Percentiles rank a stretch among this genome's conserved stretches.
Conservation (phyloP, 2,797 vertebrate genomes). For the Clarias pachynema region DNA sequence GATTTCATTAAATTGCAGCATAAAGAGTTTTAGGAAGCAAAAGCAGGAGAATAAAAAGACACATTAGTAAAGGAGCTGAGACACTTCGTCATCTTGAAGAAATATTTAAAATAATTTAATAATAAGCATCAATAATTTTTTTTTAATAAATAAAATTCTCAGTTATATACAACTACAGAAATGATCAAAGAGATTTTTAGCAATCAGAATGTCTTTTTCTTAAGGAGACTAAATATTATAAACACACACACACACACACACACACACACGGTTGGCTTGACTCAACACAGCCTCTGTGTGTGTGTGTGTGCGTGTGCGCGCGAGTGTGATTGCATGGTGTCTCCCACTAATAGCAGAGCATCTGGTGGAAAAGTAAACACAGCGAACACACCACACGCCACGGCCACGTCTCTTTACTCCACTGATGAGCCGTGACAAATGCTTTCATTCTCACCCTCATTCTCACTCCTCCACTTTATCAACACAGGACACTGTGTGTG, state of each 20-base stretch:
- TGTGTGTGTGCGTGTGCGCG: neutral
- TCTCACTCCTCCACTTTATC: conserved; percentile 37
- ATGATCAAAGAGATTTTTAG: too few species aligned
- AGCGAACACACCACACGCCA: conserved; percentile 37
- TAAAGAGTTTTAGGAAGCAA: neutral
- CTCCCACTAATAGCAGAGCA: conserved; percentile 57
- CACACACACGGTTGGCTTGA: neutral
- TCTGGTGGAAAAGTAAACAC: conserved; percentile 62
- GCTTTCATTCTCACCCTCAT: conserved; percentile 14
- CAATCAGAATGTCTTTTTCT: too few species aligned
- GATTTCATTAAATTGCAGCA: too few species aligned
- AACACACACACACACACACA: too few species aligned
- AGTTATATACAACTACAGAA: too few species aligned
- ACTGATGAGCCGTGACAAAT: conserved; percentile 29
- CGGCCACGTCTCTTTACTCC: conserved; percentile 33
- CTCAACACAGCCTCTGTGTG: neutral
- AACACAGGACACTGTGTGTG: neutral
- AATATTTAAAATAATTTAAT: neutral
- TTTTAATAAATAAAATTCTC: neutral
- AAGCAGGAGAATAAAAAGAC: neutral
- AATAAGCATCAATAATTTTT: neutral
- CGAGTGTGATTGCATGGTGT: conserved; percentile 24
- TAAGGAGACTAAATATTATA: too few species aligned
- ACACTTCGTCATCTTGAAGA: neutral
- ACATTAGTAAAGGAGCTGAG: too few species aligned